Evolutionary conservation across 2,797 vertebrate species (phyloP).

Genomic region (Phoeniculus purpureus): DNA sequence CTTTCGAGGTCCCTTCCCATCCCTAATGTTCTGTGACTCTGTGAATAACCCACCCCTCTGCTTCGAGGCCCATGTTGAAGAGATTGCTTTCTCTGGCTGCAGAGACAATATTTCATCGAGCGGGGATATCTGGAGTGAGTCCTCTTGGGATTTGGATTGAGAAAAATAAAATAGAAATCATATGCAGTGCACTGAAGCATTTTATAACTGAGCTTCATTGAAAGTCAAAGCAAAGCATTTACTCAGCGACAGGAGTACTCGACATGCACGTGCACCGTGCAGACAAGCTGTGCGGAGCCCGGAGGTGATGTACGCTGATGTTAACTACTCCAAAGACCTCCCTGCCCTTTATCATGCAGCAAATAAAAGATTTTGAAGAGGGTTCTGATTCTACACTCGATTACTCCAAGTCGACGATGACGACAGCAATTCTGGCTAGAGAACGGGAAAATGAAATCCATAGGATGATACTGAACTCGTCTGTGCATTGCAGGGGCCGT

Average conservation of each 20-base stretch:
- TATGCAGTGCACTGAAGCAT: constrained; percentile 44
- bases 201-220: constrained; percentile 10
- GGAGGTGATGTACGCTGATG: neutral
- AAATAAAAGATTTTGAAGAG: neutral
- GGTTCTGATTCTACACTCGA: neutral
- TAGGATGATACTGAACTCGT: neutral
- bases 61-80: constrained; percentile 4
- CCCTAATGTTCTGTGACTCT: too few relatives aligned
- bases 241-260: neutral
- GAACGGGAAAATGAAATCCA: neutral
- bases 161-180: neutral
- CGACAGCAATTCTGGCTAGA: neutral
- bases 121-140: constrained; percentile 21
- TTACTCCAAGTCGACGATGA: neutral
- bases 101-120: constrained; percentile 59
- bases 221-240: neutral
- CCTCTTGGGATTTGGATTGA: constrained; percentile 18
- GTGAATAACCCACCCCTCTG: neutral
- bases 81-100: constrained; percentile 40
- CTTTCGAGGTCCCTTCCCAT: too few relatives aligned
- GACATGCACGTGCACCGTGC: neutral
- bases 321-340: neutral
- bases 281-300: neutral
- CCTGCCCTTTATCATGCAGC: neutral
- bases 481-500: neutral